phyloP scores from a whole-genome alignment of 1,140 invertebrate genomes.

The Phenacoccus solenopsis region DNA sequence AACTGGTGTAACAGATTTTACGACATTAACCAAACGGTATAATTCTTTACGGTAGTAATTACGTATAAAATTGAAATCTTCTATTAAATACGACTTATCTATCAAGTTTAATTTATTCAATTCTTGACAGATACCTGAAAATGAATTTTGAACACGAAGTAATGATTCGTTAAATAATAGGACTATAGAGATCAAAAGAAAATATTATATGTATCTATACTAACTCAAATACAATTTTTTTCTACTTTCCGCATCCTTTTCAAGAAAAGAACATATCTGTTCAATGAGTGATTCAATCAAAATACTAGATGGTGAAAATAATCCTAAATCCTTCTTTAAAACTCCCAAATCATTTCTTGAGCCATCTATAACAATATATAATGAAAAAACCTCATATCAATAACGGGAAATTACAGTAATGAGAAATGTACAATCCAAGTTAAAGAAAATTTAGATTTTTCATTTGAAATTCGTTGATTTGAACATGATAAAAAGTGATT shows the following conservation, averaged over 20 bases:
- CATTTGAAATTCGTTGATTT: too few species aligned
- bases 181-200: neutral
- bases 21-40: conserved; percentile 43
- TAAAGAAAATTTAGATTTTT: too few species aligned
- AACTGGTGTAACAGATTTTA: conserved; percentile 28
- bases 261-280: conserved; percentile 44
- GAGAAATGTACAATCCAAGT: too few species aligned
- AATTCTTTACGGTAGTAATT: conserved; percentile 48
- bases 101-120: conserved; percentile 50
- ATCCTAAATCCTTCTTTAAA: neutral
- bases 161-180: neutral
- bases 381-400: too few species aligned
- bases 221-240: conserved; percentile 42
- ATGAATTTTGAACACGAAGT: conserved; percentile 7
- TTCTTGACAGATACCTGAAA: conserved; percentile 45
- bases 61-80: conserved; percentile 49
- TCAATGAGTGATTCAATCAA: conserved; percentile 49
- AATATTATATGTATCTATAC: too few species aligned
- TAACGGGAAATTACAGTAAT: too few species aligned
- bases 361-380: neutral
- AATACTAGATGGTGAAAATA: conserved; percentile 35
- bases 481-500: too few species aligned
- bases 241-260: conserved; percentile 41
- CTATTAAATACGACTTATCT: conserved; percentile 47
- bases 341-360: neutral